Evolutionary conservation across 2,797 vertebrate species (phyloP).

Genomic region (Avahi laniger): DNA sequence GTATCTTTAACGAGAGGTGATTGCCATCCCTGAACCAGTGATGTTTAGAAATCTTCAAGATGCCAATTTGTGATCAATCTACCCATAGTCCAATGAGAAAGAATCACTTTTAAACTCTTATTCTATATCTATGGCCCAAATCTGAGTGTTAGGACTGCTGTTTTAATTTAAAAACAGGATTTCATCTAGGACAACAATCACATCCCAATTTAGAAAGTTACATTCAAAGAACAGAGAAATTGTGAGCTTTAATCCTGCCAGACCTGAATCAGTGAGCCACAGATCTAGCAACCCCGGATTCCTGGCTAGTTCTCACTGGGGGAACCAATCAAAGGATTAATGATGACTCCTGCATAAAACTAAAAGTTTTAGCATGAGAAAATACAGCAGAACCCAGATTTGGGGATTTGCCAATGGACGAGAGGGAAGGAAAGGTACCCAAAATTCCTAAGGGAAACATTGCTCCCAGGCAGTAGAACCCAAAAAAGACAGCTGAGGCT

Average conservation of each 20-base stretch:
- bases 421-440: not conserved
- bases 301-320: not conserved
- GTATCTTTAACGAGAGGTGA: not conserved
- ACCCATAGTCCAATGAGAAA: not conserved
- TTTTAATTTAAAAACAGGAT: slow-evolving; percentile 37
- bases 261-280: not conserved
- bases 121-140: not conserved
- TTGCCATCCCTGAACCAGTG: not conserved
- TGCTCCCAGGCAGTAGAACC: not conserved
- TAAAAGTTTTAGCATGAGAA: slow-evolving; percentile 13
- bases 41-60: slow-evolving; percentile 37
- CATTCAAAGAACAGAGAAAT: slow-evolving; percentile 33
- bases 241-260: slow-evolving; percentile 21
- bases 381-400: not conserved
- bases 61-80: slow-evolving; percentile 1
- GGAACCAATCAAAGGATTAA: not conserved
- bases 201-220: slow-evolving; percentile 43
- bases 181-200: slow-evolving; percentile 35
- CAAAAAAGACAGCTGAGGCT: not conserved
- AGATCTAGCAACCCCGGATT: slow-evolving; percentile 1
- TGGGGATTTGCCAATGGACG: not conserved
- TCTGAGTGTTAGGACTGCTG: not conserved
- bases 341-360: not conserved
- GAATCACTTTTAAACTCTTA: slow-evolving; percentile 15
- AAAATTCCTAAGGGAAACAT: slow-evolving; percentile 38